Base-by-base conservation (phyloP, 2,797 vertebrate species). In the Trichosurus vulpecula region DNA sequence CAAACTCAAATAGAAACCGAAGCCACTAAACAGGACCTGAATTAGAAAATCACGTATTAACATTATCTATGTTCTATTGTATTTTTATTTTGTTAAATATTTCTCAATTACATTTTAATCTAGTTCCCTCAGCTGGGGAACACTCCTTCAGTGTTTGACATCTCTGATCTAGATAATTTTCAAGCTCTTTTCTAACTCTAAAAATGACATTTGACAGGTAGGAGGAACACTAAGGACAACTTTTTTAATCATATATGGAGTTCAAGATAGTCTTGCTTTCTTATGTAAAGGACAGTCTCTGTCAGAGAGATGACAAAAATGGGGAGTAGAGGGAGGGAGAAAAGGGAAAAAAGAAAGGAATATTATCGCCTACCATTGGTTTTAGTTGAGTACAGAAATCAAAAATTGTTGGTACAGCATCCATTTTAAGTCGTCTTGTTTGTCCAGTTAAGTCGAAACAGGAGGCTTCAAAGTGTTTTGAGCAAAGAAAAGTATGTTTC, bases 341-440 rank as follows among this genome's bases (percentile, higher is more conserved):
- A 94, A 61, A 22, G n/a, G 27, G 22, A 94, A 94, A 92, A 94
- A 47, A 92, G 30, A 95, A 58, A 94, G 81, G 35, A 97, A 56
- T 9, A 93, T 96, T 9, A 93, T 96, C 95, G 98, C 98, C 66
- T 98, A 98, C 98, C 96, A 98, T 95, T 95, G 97, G 96, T 92
- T 98, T 98, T 96, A 98, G 96, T 94, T 98, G 98, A 35, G 98
- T 97, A 95, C 98, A 98, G 93, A 98, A 98, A 96, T 98, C 98
- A 98, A 98, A 98, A 97, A 98, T 98, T 41, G 98, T 98, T 92
- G 98, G 98, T 94, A 98, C 98, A 91, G 98, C 98, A 97, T 98
- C 98, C 94, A 98, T 98, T 97, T 98, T 98, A 96, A 98, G 97
- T 95, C 98, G 92, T 56, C 97, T 97, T 14, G 97, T 97, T 97